These are phyloP conservation scores for Cettia cetti DNA, from an alignment of 2,113 vertebrate species.

Conservation along the genomic window DNA sequence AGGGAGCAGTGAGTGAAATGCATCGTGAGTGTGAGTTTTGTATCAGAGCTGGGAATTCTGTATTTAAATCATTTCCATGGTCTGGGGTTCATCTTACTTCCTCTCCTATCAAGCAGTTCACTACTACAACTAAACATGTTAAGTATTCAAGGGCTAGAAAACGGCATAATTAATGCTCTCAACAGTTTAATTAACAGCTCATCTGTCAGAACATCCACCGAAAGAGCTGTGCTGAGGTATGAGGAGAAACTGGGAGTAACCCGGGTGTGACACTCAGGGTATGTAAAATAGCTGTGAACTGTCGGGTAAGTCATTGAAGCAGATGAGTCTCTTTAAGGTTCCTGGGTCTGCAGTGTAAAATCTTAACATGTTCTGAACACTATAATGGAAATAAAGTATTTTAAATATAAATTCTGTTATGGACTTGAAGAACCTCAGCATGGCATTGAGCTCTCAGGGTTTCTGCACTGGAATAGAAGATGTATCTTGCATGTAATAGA, in stretches of 20 bases:
- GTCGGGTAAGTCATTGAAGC: not conserved
- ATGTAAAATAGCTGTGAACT: not conserved
- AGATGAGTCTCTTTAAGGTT: not conserved
- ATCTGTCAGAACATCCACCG: not conserved
- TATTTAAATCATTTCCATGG: not conserved
- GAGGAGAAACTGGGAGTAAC: not conserved
- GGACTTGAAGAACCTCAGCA: not conserved
- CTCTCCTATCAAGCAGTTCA: not conserved
- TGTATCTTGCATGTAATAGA: not conserved
- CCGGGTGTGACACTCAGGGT: not conserved
- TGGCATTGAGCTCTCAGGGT: not conserved
- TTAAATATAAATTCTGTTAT: not conserved
- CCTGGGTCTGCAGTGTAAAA: not conserved
- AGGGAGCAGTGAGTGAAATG: not conserved
- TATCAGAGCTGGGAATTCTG: not conserved
- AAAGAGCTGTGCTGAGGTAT: not conserved
- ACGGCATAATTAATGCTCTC: not conserved
- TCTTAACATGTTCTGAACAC: not conserved
- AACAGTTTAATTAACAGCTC: not conserved
- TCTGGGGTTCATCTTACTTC: not conserved
- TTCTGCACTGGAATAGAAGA: not conserved
- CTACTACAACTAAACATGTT: not conserved
- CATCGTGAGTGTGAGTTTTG: not conserved
- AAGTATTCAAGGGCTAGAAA: not conserved
- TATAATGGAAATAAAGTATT: conserved; percentile 12